A percentile compares a stretch with the other conserved stretches of the same genome.
These are phyloP conservation scores for Prunella himalayana DNA, from an alignment of 2,113 vertebrate genomes.

Conservation along the genomic window DNA sequence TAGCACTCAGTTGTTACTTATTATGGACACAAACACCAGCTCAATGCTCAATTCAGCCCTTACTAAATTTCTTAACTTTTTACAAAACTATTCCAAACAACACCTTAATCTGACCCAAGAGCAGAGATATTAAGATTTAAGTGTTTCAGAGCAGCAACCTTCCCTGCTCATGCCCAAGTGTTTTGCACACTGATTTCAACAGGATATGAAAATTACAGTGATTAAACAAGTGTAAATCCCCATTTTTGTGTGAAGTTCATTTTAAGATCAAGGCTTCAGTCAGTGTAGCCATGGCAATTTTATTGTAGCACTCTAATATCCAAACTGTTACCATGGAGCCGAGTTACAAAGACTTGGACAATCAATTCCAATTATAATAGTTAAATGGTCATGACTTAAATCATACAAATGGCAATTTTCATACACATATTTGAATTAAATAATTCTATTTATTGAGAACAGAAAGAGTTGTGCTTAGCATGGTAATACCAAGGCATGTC, in stretches of 20 bases:
- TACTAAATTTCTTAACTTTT: neutral
- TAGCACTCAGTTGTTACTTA: neutral
- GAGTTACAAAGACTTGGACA: neutral
- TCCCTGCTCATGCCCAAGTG: neutral
- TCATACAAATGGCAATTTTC: neutral
- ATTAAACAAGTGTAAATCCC: neutral
- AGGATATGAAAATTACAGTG: neutral
- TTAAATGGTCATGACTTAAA: conserved; percentile 6
- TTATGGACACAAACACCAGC: neutral
- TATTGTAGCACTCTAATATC: neutral
- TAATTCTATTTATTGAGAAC: neutral
- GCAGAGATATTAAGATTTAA: neutral
- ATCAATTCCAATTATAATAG: neutral
- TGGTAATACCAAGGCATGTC: neutral
- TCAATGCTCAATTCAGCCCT: neutral
- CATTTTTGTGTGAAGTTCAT: neutral
- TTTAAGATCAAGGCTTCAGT: neutral
- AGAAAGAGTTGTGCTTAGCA: neutral
- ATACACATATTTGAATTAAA: neutral
- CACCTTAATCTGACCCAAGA: neutral
- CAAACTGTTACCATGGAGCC: neutral
- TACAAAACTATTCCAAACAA: neutral
- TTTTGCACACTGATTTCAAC: neutral
- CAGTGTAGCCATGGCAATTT: neutral
- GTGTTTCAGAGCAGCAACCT: neutral